These are phyloP conservation scores for Thereuonema tuberculata DNA, from an alignment of 1,140 invertebrate genomes.

Conservation along the genomic window DNA sequence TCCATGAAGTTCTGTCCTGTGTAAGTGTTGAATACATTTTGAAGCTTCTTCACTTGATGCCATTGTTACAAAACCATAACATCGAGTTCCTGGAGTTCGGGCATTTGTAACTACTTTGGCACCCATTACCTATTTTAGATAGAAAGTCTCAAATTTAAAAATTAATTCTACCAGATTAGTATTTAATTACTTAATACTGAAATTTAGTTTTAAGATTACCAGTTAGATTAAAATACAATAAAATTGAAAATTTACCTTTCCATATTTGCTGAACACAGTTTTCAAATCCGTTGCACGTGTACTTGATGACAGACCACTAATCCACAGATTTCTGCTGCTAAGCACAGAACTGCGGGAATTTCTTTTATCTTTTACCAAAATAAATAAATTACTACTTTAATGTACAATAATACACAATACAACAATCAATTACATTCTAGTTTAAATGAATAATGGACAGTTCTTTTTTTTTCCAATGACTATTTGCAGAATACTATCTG, in stretches of 20 bases:
- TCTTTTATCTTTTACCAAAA: constrained; percentile 11
- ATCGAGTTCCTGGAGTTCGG: constrained; percentile 70
- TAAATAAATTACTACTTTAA: no score
- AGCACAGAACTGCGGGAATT: constrained; percentile 21
- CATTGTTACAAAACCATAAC: constrained; percentile 93
- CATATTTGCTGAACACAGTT: constrained; percentile 75
- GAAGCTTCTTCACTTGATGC: constrained; percentile 70
- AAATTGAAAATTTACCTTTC: constrained; percentile 81
- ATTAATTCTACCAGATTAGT: neutral
- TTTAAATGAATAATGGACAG: no score
- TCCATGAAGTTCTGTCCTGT: constrained; percentile 80
- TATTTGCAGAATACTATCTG: no score
- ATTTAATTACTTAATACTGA: neutral
- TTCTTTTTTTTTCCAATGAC: no score
- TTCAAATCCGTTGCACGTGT: constrained; percentile 86
- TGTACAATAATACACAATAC: no score
- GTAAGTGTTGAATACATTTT: constrained; percentile 74
- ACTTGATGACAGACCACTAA: constrained; percentile 73
- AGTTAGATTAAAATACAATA: neutral
- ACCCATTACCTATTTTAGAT: constrained; percentile 44
- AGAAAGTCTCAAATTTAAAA: constrained; percentile 5
- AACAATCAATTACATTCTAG: constrained; percentile 4
- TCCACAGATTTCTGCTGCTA: constrained; percentile 67
- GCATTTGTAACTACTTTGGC: constrained; percentile 95
- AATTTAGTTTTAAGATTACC: neutral